Percentiles rank a stretch among this genome's conserved stretches.
Evolutionary conservation across 2,888 invertebrate species (phyloP).

Genomic region (Polymixis lichenea): DNA sequence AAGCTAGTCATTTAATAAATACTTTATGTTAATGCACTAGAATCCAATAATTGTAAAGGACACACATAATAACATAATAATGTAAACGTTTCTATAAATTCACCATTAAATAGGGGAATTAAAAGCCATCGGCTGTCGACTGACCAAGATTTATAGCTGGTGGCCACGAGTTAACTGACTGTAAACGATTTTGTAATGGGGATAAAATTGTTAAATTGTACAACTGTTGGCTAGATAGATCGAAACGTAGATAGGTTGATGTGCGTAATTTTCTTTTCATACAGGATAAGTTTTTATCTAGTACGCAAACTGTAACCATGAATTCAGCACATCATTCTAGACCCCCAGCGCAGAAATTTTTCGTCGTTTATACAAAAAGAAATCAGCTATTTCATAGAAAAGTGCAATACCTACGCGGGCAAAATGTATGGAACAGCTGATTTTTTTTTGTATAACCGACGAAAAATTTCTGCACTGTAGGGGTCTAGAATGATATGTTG

Average conservation of each 20-base stretch:
- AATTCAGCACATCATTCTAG: no score
- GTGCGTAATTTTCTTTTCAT: constrained; percentile 24
- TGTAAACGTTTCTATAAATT: constrained; percentile 56
- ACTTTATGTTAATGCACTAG: constrained; percentile 57
- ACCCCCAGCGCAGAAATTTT: no score
- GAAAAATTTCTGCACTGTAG: no score
- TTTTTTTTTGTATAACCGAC: no score
- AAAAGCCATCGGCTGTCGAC: constrained; percentile 62
- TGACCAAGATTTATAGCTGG: constrained; percentile 65
- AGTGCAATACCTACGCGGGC: no score
- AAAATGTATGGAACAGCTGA: no score
- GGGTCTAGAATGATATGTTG: no score
- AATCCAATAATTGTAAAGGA: constrained; percentile 61
- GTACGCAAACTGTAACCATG: no score
- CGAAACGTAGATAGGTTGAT: constrained; percentile 24
- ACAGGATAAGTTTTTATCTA: no score
- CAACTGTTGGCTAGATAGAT: constrained; percentile 26
- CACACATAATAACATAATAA: constrained; percentile 66
- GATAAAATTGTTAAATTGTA: constrained; percentile 63
- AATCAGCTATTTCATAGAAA: no score
- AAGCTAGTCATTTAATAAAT: background rate
- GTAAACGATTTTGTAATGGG: constrained; percentile 69
- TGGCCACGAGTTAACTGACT: constrained; percentile 60
- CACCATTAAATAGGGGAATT: constrained; percentile 65
- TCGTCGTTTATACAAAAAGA: no score